These are phyloP conservation scores for Sarcophaga rosellei DNA, from an alignment of 2,888 invertebrate genomes.

Conservation along the genomic window DNA sequence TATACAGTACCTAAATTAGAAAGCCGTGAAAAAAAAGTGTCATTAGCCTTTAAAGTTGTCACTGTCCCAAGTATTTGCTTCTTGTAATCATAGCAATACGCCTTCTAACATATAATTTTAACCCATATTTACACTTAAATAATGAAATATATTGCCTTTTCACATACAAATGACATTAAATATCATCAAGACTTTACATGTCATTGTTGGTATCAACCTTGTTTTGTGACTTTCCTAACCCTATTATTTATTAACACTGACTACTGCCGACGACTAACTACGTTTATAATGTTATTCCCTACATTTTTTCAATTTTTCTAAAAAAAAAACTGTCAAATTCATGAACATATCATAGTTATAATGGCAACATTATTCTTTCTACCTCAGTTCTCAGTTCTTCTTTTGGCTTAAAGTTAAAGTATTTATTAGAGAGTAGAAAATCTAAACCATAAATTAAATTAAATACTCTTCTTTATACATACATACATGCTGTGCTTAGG, in stretches of 20 bases:
- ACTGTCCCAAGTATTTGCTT: no score
- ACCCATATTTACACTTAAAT: neutral
- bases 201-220: neutral
- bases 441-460: conserved; percentile 62
- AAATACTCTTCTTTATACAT: conserved; percentile 47
- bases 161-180: conserved; percentile 1
- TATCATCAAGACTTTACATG: neutral
- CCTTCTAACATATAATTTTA: neutral
- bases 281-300: conserved; percentile 30
- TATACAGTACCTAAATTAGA: no score
- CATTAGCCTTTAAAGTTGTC: neutral
- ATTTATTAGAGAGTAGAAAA: conserved; percentile 45
- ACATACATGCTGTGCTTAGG: neutral
- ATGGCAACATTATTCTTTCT: conserved; percentile 38
- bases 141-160: neutral
- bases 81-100: no score
- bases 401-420: conserved; percentile 17
- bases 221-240: neutral
- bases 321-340: conserved; percentile 66
- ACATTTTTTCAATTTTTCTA: conserved; percentile 49
- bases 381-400: neutral
- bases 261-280: neutral
- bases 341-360: conserved; percentile 42
- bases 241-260: neutral
- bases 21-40: no score